These are phyloP conservation scores for Phoxinus dragarum DNA, from an alignment of 2,797 vertebrate species.

Conservation along the genomic window DNA sequence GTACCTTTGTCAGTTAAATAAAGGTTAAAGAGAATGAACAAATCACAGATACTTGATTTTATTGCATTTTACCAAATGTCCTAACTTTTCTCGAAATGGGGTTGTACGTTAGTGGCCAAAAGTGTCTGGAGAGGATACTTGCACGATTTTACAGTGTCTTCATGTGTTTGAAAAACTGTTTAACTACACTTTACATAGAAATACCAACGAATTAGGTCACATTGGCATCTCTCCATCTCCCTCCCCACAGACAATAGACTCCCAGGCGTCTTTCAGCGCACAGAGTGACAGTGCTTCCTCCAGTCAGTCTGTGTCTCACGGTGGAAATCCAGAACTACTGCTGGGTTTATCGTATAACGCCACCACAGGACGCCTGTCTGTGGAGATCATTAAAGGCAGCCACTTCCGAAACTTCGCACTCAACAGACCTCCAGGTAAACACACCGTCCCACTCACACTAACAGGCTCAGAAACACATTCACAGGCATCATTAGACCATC, in stretches of 20 bases:
- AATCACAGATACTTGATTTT: too few species aligned
- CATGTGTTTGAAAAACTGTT: background rate
- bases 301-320: slow-evolving; percentile 91
- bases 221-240: slow-evolving; percentile 62
- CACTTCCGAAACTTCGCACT: slow-evolving; percentile 96
- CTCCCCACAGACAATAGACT: slow-evolving; percentile 83
- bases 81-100: too few species aligned
- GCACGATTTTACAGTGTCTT: background rate
- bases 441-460: background rate
- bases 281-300: slow-evolving; percentile 90
- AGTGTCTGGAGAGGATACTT: background rate
- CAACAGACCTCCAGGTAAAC: slow-evolving; percentile 90
- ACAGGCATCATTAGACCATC: slow-evolving; percentile 14
- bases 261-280: slow-evolving; percentile 86
- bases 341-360: slow-evolving; percentile 93
- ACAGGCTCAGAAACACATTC: slow-evolving; percentile 26
- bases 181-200: background rate
- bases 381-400: slow-evolving; percentile 97
- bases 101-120: too few species aligned
- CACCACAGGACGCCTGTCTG: slow-evolving; percentile 93
- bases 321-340: slow-evolving; percentile 92
- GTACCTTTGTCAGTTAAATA: too few species aligned
- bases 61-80: too few species aligned
- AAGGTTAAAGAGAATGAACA: too few species aligned
- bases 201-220: slow-evolving; percentile 1